Evolutionary conservation across 2,888 invertebrate genomes (phyloP), one percentile per base, ranked within the genome.

Genomic region (Sturmia bella): DNA sequence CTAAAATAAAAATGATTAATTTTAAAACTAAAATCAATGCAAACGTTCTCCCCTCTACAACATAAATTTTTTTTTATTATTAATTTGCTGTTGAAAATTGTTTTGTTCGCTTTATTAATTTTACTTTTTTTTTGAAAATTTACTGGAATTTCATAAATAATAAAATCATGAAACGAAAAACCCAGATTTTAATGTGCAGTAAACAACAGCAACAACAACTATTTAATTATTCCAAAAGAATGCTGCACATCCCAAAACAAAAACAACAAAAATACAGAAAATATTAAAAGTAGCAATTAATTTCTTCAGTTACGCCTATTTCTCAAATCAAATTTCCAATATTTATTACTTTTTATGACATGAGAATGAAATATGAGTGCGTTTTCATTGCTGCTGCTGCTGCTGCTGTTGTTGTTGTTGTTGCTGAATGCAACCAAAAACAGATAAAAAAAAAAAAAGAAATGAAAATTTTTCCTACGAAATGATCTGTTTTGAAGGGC

Each of bases 331-430:
- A 66, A 72, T 68, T 76, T 68, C 45, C 32, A 59, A 61, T 54
- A 72, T 76, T 80, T 80, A 80, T 80, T 75, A 45, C 66, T 66
- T 66, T 17, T 66, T 80, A 68, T 80, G 80, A 80, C 76, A 80
- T 41, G 39, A 19, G 41, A 70, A 43, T 64, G 80, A 80, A 72
- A 80, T 76, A 72, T 72, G 43, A 56, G 32, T n/a, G 11, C 43
- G 43, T 48, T 9, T 19, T 41, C 41, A n/a, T 43, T 13, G 32
- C 4, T 9, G 21, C n/a, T 21, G 11, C 1, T 6, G 11, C 39
- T 52, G n/a, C 24, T 45, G 37, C 64, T 39, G 12, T 43, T 7
- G 7, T 43, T 17, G 15, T 19, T n/a, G 27, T 3, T n/a, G n/a
- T n/a, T n/a, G 11, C 4, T 45, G 32, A 43, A 37, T 19, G 45